A percentile compares a stretch with the other conserved stretches of the same genome.
Evolutionary conservation across 23 tunicate species (phyloP).

Genomic region (Trididemnum clinides): DNA sequence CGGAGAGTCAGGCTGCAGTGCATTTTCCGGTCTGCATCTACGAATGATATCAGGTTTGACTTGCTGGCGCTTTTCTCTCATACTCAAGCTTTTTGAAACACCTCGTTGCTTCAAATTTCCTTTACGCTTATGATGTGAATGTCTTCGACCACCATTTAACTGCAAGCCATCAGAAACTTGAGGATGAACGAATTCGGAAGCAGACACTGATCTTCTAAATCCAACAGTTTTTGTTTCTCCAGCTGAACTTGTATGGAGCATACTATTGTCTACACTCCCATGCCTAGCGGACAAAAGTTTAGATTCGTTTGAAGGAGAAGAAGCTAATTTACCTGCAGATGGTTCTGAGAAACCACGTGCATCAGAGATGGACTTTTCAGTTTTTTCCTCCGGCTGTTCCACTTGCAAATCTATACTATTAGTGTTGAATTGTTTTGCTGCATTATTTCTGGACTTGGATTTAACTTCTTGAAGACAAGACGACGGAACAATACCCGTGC

Average conservation of each 20-base stretch:
- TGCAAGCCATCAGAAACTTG: too few species aligned
- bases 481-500: constrained; percentile 62
- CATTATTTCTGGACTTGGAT: not conserved
- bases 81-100: not conserved
- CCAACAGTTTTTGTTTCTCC: too few species aligned
- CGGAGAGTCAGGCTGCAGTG: not conserved
- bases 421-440: not conserved
- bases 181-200: not conserved
- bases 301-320: not conserved
- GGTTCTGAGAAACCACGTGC: not conserved
- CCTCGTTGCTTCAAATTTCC: not conserved
- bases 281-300: not conserved
- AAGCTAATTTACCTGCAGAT: not conserved
- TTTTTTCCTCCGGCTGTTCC: not conserved
- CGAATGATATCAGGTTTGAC: not conserved
- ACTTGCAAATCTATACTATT: too few species aligned
- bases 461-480: constrained; percentile 29
- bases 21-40: not conserved
- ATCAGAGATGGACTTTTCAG: not conserved
- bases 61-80: not conserved
- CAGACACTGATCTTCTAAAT: not conserved
- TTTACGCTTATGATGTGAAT: not conserved
- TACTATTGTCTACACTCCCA: not conserved
- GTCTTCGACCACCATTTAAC: not conserved
- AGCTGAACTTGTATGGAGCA: not conserved